Evolutionary conservation across 2,888 invertebrate genomes (phyloP).

Genomic region (Drosophila suboccidentalis): DNA sequence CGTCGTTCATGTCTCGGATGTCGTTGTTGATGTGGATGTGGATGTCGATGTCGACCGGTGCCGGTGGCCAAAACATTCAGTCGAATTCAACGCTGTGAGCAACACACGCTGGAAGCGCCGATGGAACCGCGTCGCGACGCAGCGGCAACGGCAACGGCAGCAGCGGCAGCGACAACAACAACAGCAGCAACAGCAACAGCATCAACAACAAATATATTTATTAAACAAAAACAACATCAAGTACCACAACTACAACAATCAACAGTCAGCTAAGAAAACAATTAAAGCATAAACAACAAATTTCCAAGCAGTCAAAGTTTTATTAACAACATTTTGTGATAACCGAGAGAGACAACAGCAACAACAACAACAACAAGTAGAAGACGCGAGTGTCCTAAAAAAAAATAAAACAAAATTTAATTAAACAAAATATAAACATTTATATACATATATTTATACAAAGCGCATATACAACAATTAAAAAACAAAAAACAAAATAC

Average conservation of each 20-base stretch:
- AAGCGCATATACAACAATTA: conserved; percentile 47
- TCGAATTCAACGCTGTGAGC: conserved; percentile 74
- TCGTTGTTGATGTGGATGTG: conserved; percentile 60
- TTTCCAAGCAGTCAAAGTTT: conserved; percentile 49
- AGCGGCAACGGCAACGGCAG: conserved; percentile 59
- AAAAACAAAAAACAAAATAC: conserved; percentile 13
- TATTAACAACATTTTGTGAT: conserved; percentile 67
- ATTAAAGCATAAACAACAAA: conserved; percentile 19
- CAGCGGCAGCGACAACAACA: conserved; percentile 38
- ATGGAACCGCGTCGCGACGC: conserved; percentile 71
- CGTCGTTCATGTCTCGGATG: conserved; percentile 66
- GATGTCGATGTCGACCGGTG: conserved; percentile 56
- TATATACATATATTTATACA: conserved; percentile 58
- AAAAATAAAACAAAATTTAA: conserved; percentile 18
- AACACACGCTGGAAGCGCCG: conserved; percentile 69
- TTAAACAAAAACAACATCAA: conserved; percentile 23
- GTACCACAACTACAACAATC: conserved; percentile 26
- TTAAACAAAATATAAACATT: conserved; percentile 35
- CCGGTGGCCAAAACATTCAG: conserved; percentile 76
- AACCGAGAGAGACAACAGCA: conserved; percentile 54
- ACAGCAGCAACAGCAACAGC: conserved; percentile 17
- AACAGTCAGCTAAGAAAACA: conserved; percentile 30
- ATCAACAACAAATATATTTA: conserved; percentile 19
- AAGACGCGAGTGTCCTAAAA: conserved; percentile 56
- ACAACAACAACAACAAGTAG: conserved; percentile 32